Percentiles rank a stretch among this genome's conserved stretches.
phyloP scores from a whole-genome alignment of 2,888 invertebrate genomes.

The Hirudinaria manillensis region DNA sequence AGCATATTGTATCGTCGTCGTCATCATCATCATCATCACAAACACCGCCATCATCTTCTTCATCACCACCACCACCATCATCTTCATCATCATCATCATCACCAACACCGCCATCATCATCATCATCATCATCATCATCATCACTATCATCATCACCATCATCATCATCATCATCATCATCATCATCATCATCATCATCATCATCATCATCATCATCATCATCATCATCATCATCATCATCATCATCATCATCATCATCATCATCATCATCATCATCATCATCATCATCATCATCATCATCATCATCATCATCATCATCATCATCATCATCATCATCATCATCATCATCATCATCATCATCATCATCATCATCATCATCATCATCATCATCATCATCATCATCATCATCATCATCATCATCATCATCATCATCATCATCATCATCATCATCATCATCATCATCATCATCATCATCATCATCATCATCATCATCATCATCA shows the following conservation, averaged over 20 bases:
- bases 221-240: constrained; percentile 20
- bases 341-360: constrained; percentile 18
- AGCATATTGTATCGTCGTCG: constrained; percentile 12
- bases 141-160: constrained; percentile 15
- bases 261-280: constrained; percentile 7
- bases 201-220: constrained; percentile 22
- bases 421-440: constrained; percentile 23
- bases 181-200: constrained; percentile 24
- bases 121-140: constrained; percentile 27
- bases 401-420: constrained; percentile 21
- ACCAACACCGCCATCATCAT: constrained; percentile 11
- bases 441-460: constrained; percentile 23
- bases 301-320: constrained; percentile 19
- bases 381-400: constrained; percentile 20
- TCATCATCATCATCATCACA: constrained; percentile 6
- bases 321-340: constrained; percentile 20
- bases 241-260: constrained; percentile 10
- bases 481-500: constrained; percentile 23
- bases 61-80: constrained; percentile 17
- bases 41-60: not conserved
- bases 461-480: constrained; percentile 22
- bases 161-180: constrained; percentile 21
- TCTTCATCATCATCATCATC: constrained; percentile 12
- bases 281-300: constrained; percentile 14
- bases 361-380: constrained; percentile 21